These are phyloP conservation scores for Hoplostethus mediterraneus DNA, from an alignment of 2,797 vertebrate species.

Conservation along the genomic window DNA sequence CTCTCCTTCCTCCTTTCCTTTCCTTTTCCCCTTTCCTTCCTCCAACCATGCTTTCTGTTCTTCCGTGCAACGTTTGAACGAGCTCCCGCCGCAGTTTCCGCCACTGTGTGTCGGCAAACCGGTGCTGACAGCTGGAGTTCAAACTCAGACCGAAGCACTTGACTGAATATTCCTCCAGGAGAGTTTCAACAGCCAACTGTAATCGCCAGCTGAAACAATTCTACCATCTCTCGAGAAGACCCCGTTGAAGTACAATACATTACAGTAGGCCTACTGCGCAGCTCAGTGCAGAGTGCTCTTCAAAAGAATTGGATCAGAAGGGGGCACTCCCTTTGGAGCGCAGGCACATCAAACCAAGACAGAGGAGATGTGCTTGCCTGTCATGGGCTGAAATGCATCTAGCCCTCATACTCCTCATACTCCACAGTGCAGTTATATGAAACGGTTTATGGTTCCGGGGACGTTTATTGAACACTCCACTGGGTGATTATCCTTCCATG, in stretches of 20 bases:
- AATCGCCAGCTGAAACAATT: conserved; percentile 48
- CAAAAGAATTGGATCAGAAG: conserved; percentile 35
- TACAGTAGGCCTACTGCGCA: conserved; percentile 21
- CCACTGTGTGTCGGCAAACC: conserved; percentile 44
- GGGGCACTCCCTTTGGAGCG: conserved; percentile 36
- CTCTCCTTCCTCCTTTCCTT: neutral
- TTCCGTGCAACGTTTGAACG: conserved; percentile 9
- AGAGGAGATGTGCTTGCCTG: conserved; percentile 36
- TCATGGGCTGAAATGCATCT: conserved; percentile 46
- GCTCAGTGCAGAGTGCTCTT: conserved; percentile 10
- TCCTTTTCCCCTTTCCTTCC: neutral
- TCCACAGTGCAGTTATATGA: conserved; percentile 14
- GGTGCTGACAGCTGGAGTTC: conserved; percentile 63
- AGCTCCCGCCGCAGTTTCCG: conserved; percentile 7
- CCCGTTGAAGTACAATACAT: conserved; percentile 26
- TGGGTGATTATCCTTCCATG: conserved; percentile 65
- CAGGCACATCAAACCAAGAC: conserved; percentile 35
- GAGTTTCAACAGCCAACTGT: conserved; percentile 32
- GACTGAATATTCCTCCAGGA: conserved; percentile 53
- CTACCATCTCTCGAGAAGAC: conserved; percentile 34
- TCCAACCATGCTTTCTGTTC: conserved; percentile 14
- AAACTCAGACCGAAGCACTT: conserved; percentile 36
- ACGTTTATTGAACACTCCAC: conserved; percentile 65
- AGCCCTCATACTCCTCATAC: neutral
- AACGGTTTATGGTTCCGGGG: conserved; percentile 59